Conservation (phyloP, 2,113 vertebrate genomes). For the Mionectes macconnelli region DNA sequence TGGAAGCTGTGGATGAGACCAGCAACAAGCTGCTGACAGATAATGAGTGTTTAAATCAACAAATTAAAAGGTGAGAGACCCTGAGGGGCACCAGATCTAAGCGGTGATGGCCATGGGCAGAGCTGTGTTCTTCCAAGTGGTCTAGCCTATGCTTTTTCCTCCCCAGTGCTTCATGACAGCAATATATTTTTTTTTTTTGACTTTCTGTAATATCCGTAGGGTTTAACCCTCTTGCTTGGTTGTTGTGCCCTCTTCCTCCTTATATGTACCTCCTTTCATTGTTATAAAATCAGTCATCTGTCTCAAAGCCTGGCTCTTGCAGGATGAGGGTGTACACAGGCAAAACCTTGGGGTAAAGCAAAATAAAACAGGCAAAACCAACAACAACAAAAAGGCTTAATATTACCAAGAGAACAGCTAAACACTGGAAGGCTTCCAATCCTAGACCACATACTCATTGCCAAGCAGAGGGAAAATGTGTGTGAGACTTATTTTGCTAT, state of each 20-base stretch:
- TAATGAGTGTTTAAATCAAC: slow-evolving; percentile 73
- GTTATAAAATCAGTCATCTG: neutral
- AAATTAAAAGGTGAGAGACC: slow-evolving; percentile 75
- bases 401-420: neutral
- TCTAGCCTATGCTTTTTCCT: neutral
- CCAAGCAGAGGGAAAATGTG: neutral
- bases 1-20: slow-evolving; percentile 84
- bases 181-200: neutral
- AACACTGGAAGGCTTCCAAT: neutral
- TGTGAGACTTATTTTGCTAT: neutral
- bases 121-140: neutral
- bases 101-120: neutral
- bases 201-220: neutral
- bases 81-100: neutral
- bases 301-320: neutral
- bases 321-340: neutral
- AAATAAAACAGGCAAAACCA: neutral
- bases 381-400: neutral
- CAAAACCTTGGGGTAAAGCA: neutral
- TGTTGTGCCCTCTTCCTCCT: neutral
- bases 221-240: neutral
- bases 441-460: neutral
- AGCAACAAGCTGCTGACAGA: slow-evolving; percentile 82
- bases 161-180: neutral
- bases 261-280: neutral